Conservation (phyloP, 2,113 vertebrate species). For the Bombycilla garrulus region DNA sequence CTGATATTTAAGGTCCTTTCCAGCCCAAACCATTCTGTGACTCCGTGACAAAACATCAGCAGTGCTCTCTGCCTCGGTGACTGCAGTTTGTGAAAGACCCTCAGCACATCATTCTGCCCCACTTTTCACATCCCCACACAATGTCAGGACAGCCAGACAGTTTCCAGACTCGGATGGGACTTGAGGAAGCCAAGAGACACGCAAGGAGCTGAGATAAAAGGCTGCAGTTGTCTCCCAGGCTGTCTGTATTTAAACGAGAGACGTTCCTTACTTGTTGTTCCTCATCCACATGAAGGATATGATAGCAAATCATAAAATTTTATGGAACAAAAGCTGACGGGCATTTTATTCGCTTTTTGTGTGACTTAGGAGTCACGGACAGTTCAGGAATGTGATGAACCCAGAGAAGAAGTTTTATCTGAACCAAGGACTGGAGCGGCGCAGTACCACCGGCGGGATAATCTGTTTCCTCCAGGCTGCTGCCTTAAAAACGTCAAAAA, state of each 20-base stretch:
- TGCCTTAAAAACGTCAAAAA: conserved; percentile 29
- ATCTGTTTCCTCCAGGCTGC: conserved; percentile 37
- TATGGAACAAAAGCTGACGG: not conserved
- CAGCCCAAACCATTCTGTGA: not conserved
- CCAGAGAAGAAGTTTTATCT: conserved; percentile 11
- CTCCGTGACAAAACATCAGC: not conserved
- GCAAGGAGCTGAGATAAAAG: not conserved
- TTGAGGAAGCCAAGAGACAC: not conserved
- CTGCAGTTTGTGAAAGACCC: not conserved
- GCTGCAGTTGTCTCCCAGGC: not conserved
- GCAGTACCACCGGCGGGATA: rapidly evolving
- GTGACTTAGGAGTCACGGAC: not conserved
- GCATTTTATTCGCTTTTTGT: not conserved
- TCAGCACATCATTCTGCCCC: not conserved
- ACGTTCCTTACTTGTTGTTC: not conserved
- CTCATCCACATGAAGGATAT: not conserved
- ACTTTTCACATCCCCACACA: not conserved
- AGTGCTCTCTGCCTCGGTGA: rapidly evolving
- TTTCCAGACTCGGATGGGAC: not conserved
- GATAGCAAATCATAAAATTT: not conserved
- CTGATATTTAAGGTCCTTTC: not conserved
- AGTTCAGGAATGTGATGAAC: not conserved
- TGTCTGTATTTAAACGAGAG: not conserved
- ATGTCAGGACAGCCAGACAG: not conserved
- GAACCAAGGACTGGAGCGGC: rapidly evolving